Evolutionary conservation across 2,888 invertebrate species (phyloP).

Genomic region (Torymus aiolomorphi): DNA sequence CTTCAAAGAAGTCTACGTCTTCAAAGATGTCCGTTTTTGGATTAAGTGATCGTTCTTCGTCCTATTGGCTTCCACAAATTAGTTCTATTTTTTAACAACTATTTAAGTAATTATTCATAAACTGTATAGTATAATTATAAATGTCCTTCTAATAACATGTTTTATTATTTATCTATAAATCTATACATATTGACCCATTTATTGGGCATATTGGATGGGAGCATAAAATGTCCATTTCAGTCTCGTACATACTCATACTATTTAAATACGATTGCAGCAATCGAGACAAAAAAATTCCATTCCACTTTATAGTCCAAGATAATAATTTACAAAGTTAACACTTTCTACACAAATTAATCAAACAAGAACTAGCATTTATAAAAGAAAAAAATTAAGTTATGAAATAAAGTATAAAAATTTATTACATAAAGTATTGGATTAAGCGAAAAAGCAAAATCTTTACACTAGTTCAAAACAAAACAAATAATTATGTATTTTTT

Average conservation of each 20-base stretch:
- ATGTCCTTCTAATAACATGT: conserved; percentile 46
- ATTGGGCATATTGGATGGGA: conserved; percentile 20
- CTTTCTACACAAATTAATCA: conserved; percentile 18
- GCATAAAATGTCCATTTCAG: conserved; percentile 50
- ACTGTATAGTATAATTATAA: neutral
- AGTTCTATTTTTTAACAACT: too few species aligned
- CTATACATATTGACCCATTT: conserved; percentile 47
- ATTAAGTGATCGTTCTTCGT: too few species aligned
- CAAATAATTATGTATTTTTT: too few species aligned
- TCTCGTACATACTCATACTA: conserved; percentile 49
- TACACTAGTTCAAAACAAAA: neutral
- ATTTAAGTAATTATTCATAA: neutral
- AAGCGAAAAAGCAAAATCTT: conserved; percentile 6
- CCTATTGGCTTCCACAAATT: too few species aligned
- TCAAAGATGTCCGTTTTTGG: too few species aligned
- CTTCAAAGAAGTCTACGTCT: too few species aligned
- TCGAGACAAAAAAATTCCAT: conserved; percentile 11
- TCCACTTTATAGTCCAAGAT: conserved; percentile 22
- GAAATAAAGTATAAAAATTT: conserved; percentile 27
- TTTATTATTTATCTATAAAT: conserved; percentile 56
- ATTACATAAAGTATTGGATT: conserved; percentile 15
- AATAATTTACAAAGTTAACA: conserved; percentile 32
- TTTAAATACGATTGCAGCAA: conserved; percentile 13
- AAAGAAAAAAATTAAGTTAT: conserved; percentile 38
- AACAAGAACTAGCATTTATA: conserved; percentile 14